Base-by-base conservation (phyloP, 1,140 invertebrate species). In the Caerostris darwini region DNA sequence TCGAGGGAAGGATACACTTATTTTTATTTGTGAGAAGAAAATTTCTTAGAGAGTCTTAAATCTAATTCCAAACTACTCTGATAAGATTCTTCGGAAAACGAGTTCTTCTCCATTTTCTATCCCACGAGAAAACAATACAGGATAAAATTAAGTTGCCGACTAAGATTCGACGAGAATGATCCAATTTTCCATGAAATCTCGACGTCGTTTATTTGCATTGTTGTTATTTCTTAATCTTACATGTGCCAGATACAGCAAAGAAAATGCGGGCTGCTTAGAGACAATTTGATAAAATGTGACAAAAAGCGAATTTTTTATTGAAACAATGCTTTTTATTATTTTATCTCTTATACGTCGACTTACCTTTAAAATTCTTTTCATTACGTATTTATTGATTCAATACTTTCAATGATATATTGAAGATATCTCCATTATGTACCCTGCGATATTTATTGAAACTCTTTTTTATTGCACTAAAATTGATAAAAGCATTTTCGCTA, bases 101-200 rank as follows among this genome's bases (percentile, higher is more conserved):
- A 14, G 61, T 64, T 64, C 12, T 64, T 64, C 61, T 64, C 67
- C 67, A 7, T 69, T 69, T 69, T n/a, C n/a, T 69, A 69, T 69
- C 67, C 67, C 3, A 7, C 67, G 67, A n/a, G 67, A 69, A 69
- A 69, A 69, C 67, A n/a, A 7, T 7, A 69, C 7, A 69, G 7
- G n/a, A n/a, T 34, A 19, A 69, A 69, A 69, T 69, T 82, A 56
- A 82, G 77, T 54, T 82, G 14, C 54, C 77, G 14, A n/a, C 10
- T 54, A 3, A 14, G 19, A 53, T 19, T 50, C 19, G n/a, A 8
- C 19, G 71, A 77, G 50, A 17, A 0, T 77, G 77, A 82, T 82
- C 50, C 53, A 82, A 82, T 82, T 82, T 82, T 53, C 77, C 77
- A 50, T 82, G 77, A 82, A 82, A 82, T 82, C 77, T 56, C 77